A percentile compares a stretch with the other conserved stretches of the same genome.
phyloP scores from a whole-genome alignment of 2,113 vertebrate species.

The Etheostoma spectabile region DNA sequence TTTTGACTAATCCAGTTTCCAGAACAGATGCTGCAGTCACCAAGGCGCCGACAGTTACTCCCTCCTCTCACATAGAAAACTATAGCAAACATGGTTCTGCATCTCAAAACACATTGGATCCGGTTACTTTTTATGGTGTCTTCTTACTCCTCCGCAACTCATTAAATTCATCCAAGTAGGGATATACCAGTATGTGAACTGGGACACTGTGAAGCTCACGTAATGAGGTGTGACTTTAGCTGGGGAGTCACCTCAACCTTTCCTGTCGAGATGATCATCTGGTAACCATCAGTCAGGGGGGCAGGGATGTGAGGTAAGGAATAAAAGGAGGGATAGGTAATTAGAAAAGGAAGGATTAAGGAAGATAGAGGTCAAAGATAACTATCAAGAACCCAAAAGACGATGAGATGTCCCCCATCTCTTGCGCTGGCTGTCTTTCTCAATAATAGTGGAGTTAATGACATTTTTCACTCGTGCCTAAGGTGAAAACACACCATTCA shows the following conservation, averaged over 20 bases:
- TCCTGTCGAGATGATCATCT: slow-evolving; percentile 72
- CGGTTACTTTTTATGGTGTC: slow-evolving; percentile 44
- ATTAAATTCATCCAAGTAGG: slow-evolving; percentile 59
- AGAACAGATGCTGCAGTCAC: slow-evolving; percentile 54
- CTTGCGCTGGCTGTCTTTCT: slow-evolving; percentile 29
- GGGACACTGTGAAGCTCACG: slow-evolving; percentile 45
- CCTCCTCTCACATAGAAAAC: slow-evolving; percentile 31
- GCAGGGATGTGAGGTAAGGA: slow-evolving; percentile 41
- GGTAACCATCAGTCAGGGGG: slow-evolving; percentile 68
- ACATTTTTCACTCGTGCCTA: slow-evolving; percentile 67
- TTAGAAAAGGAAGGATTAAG: slow-evolving; percentile 67
- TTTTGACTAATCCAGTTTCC: slow-evolving; percentile 66
- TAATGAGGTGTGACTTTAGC: slow-evolving; percentile 71
- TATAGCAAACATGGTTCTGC: slow-evolving; percentile 41
- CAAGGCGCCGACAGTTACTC: slow-evolving; percentile 25
- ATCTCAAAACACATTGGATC: slow-evolving; percentile 47
- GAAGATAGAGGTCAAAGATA: slow-evolving; percentile 74
- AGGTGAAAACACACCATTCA: slow-evolving; percentile 60
- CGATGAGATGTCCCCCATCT: slow-evolving; percentile 13
- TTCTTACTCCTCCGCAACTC: slow-evolving; percentile 45
- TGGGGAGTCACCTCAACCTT: slow-evolving; percentile 74
- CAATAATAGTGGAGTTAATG: slow-evolving; percentile 60
- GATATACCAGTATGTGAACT: slow-evolving; percentile 46
- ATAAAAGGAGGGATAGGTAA: slow-evolving; percentile 45
- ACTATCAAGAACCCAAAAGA: slow-evolving; percentile 43